phyloP scores from a whole-genome alignment of 2,113 vertebrate species.

The Microcebus ravelobensis region DNA sequence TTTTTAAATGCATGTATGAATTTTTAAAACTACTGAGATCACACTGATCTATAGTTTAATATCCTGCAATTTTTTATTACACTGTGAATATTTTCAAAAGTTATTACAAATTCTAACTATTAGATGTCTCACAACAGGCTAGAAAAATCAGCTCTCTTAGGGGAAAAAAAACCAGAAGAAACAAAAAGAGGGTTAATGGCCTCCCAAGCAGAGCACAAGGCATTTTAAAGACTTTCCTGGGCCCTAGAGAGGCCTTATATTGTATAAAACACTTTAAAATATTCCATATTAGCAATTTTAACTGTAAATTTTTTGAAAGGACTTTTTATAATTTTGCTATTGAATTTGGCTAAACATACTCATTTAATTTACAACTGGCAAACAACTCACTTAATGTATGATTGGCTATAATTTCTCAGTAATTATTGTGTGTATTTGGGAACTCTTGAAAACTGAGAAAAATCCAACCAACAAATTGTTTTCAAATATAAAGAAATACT shows the following conservation, averaged over 20 bases:
- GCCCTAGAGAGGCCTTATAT: background rate
- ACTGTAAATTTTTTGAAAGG: slow-evolving; percentile 52
- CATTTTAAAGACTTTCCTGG: slow-evolving; percentile 40
- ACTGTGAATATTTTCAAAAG: slow-evolving; percentile 65
- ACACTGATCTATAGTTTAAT: slow-evolving; percentile 59
- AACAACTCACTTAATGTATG: slow-evolving; percentile 62
- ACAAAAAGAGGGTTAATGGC: background rate
- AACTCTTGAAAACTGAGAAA: slow-evolving; percentile 47
- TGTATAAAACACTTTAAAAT: slow-evolving; percentile 53
- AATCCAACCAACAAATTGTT: slow-evolving; percentile 42
- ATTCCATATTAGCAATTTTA: slow-evolving; percentile 51
- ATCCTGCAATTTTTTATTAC: slow-evolving; percentile 49
- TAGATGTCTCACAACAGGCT: slow-evolving; percentile 19
- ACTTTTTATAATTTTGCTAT: slow-evolving; percentile 56
- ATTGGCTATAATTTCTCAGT: slow-evolving; percentile 54
- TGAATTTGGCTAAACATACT: slow-evolving; percentile 55
- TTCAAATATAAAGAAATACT: slow-evolving; percentile 57
- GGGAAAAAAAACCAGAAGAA: background rate
- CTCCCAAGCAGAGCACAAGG: background rate
- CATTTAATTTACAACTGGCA: slow-evolving; percentile 61
- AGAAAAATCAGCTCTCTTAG: slow-evolving; percentile 15
- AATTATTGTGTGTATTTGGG: slow-evolving; percentile 4
- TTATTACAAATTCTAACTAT: slow-evolving; percentile 60
- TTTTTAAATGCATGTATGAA: slow-evolving; percentile 41
- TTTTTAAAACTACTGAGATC: slow-evolving; percentile 59